Evolutionary conservation across 2,888 invertebrate species (phyloP).

Genomic region (Tachina lurida): DNA sequence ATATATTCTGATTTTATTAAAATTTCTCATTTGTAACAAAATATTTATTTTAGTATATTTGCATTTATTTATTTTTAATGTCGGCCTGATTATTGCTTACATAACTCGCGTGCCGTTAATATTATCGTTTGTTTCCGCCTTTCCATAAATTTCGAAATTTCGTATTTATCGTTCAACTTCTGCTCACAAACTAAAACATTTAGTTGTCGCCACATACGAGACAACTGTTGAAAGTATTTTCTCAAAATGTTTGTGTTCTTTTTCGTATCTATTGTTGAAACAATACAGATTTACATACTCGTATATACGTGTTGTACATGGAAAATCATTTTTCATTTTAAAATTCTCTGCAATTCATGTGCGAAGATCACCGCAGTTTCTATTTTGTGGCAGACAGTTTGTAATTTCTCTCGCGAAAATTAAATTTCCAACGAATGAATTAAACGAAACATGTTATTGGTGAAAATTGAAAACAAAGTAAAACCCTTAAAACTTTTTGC

Average conservation of each 20-base stretch:
- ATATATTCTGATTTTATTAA: constrained; percentile 20
- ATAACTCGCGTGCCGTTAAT: constrained; percentile 72
- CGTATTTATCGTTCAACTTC: constrained; percentile 79
- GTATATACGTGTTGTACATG: not conserved
- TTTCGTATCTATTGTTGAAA: constrained; percentile 36
- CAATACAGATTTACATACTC: not conserved
- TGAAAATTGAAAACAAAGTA: not conserved
- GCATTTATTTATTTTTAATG: constrained; percentile 35
- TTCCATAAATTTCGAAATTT: constrained; percentile 49
- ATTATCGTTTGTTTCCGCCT: constrained; percentile 59
- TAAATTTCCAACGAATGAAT: constrained; percentile 19
- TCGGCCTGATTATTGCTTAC: constrained; percentile 71
- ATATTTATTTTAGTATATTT: constrained; percentile 33
- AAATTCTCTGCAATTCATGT: not conserved
- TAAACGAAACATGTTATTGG: not conserved
- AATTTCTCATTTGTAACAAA: not conserved
- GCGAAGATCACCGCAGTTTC: constrained; percentile 10
- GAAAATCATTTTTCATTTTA: constrained; percentile 2
- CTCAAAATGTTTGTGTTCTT: constrained; percentile 28
- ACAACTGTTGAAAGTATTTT: constrained; percentile 51
- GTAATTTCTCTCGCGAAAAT: not conserved
- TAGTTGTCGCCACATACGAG: constrained; percentile 54
- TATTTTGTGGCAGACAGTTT: not conserved
- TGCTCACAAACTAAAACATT: constrained; percentile 78
- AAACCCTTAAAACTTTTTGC: not conserved